phyloP scores from a whole-genome alignment of 1,140 invertebrate species.

The Bathynomus jamesi region DNA sequence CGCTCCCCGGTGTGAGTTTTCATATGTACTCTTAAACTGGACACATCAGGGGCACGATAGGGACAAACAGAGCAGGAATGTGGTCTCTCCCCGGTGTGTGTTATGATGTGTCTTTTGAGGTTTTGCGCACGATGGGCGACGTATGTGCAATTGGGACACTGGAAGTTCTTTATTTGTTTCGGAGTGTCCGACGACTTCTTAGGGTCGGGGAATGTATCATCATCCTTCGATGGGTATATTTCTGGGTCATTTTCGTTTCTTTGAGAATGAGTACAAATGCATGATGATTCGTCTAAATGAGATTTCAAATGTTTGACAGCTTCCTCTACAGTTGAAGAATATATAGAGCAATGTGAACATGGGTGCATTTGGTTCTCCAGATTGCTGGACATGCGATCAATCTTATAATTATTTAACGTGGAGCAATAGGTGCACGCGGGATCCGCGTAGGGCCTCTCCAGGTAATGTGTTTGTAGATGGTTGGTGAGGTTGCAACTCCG shows the following conservation, averaged over 20 bases:
- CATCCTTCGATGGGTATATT: neutral
- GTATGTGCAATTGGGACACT: neutral
- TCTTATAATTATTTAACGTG: slow-evolving; percentile 3
- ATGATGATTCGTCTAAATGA: slow-evolving; percentile 1
- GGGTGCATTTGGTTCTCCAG: neutral
- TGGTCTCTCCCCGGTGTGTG: slow-evolving; percentile 30
- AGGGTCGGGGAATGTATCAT: neutral
- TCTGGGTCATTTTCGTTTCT: neutral
- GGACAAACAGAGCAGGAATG: slow-evolving; percentile 24
- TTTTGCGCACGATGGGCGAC: slow-evolving; percentile 3
- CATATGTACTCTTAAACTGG: slow-evolving; percentile 3
- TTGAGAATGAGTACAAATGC: neutral
- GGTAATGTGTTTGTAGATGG: slow-evolving; percentile 50
- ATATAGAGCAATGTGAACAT: neutral
- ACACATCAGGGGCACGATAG: slow-evolving; percentile 4
- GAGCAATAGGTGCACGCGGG: slow-evolving; percentile 54
- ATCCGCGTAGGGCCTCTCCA: slow-evolving; percentile 61
- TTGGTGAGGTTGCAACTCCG: slow-evolving; percentile 5
- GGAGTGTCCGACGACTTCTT: neutral
- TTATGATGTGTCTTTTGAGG: slow-evolving; percentile 23
- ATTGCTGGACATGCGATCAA: neutral
- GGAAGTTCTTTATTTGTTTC: neutral
- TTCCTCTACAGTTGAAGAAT: neutral
- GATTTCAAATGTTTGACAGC: neutral
- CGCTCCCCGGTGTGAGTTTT: slow-evolving; percentile 59